A percentile compares a stretch with the other conserved stretches of the same genome.
phyloP scores from a whole-genome alignment of 2,888 invertebrate genomes.

The Drosophila algonquin region DNA sequence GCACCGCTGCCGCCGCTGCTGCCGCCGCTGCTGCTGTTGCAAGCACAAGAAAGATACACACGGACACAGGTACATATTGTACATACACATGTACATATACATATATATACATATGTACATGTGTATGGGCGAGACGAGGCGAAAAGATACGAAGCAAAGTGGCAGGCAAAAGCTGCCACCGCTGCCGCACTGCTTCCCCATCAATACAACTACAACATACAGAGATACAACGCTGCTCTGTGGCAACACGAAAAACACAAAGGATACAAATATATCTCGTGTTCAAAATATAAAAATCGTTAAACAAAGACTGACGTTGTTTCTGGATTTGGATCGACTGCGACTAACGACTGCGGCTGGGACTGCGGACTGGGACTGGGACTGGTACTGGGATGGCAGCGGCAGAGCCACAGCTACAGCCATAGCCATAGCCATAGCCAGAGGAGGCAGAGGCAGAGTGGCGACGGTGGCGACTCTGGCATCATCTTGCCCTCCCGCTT shows the following conservation, averaged over 20 bases:
- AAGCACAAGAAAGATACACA: not conserved
- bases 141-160: constrained; percentile 45
- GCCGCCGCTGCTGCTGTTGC: not conserved
- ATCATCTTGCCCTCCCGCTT: constrained; percentile 76
- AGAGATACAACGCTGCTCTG: constrained; percentile 54
- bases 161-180: constrained; percentile 48
- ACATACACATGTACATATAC: constrained; percentile 46
- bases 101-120: constrained; percentile 49
- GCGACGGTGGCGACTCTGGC: constrained; percentile 55
- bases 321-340: constrained; percentile 74
- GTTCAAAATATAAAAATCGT: constrained; percentile 80
- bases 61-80: constrained; percentile 10
- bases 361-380: constrained; percentile 6
- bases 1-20: not conserved
- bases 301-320: constrained; percentile 79
- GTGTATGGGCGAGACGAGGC: constrained; percentile 19
- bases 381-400: not conserved
- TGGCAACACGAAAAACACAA: constrained; percentile 81
- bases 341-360: constrained; percentile 54
- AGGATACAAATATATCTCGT: constrained; percentile 82
- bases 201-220: constrained; percentile 6
- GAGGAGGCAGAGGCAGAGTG: constrained; percentile 15
- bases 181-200: constrained; percentile 8
- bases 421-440: too few species aligned
- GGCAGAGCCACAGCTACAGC: constrained; percentile 3